Percentiles rank a stretch among this genome's conserved stretches.
phyloP scores from a whole-genome alignment of 1,140 invertebrate species.

The Drosophila repleta region DNA sequence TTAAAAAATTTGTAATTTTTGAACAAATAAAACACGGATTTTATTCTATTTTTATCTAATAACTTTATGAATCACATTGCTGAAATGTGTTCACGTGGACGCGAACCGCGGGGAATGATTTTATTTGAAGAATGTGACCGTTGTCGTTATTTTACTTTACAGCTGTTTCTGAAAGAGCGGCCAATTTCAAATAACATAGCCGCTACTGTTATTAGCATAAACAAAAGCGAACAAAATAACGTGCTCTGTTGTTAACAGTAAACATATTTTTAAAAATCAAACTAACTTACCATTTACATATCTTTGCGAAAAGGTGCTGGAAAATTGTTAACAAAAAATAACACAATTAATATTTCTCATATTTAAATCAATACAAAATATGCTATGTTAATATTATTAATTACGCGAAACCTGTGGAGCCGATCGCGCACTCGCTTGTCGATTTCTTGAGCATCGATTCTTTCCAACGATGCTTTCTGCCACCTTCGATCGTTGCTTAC shows the following conservation, averaged over 20 bases:
- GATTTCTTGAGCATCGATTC: not conserved
- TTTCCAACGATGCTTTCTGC: not conserved
- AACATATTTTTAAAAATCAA: too few relatives aligned
- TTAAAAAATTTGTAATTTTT: constrained; percentile 14
- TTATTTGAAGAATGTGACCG: constrained; percentile 32
- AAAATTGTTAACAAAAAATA: too few relatives aligned
- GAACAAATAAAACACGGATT: constrained; percentile 24
- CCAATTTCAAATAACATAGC: not conserved
- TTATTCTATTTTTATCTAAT: constrained; percentile 59
- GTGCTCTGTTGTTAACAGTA: not conserved
- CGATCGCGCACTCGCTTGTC: not conserved
- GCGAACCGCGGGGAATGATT: constrained; percentile 58
- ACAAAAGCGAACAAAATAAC: not conserved
- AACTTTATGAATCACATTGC: constrained; percentile 64
- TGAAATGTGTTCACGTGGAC: constrained; percentile 75
- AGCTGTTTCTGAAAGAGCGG: constrained; percentile 25
- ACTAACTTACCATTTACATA: too few relatives aligned
- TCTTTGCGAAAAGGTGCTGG: too few relatives aligned
- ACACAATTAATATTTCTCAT: too few relatives aligned
- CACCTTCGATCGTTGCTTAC: not conserved
- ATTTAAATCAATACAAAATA: too few relatives aligned
- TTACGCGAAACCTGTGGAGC: too few relatives aligned
- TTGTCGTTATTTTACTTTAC: constrained; percentile 14
- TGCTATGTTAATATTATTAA: too few relatives aligned
- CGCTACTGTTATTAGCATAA: constrained; percentile 3